Base-by-base conservation (phyloP, 2,888 invertebrate genomes). In the Homarus gammarus region DNA sequence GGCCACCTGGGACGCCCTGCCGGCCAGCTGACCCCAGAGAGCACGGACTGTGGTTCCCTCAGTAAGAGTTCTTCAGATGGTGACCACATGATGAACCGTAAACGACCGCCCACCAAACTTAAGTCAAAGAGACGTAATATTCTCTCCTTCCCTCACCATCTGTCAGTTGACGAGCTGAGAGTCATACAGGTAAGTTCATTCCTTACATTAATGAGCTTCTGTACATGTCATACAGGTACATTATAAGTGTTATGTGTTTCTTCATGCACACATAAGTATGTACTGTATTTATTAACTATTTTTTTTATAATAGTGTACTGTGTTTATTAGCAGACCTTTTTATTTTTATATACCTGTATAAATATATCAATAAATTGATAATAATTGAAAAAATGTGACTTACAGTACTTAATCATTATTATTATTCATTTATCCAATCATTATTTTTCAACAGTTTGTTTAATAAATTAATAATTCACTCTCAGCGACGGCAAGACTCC, bases 101-200 rank as follows among this genome's bases (percentile, higher is more conserved):
- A 93, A 82, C 91, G 93, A 81, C 93, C 93, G 5, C 93, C 93
- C 8, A 93, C 93, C 0, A 93, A 93, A 89, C 92, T 94, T 93
- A 94, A 94, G 88, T 94, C 94, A 38, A 93, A 94, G 51, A 94
- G 93, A 70, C 93, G 94, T 36, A 93, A 93, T 92, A 92, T 93
- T 84, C 92, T 93, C 94, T 95, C 87, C 94, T 95, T 93, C 94
- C 93, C 94, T 1, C 95, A 96, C 93, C 95, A 95, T 93, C 94
- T 95, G 81, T 95, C 95, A 92, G 95, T 95, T 36, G 96, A 96
- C 92, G 96, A 96, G 93, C 94, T 95, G 73, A 94, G 95, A 82
- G 94, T 94, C 3, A 93, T 95, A 91, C 95, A 96, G 94, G 95
- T 95, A 93, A 91, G 92, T 89, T 1, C 33, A 72, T 0, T 12